Evolutionary conservation across 1,140 invertebrate species (phyloP).

Genomic region (Zophobas atratus): DNA sequence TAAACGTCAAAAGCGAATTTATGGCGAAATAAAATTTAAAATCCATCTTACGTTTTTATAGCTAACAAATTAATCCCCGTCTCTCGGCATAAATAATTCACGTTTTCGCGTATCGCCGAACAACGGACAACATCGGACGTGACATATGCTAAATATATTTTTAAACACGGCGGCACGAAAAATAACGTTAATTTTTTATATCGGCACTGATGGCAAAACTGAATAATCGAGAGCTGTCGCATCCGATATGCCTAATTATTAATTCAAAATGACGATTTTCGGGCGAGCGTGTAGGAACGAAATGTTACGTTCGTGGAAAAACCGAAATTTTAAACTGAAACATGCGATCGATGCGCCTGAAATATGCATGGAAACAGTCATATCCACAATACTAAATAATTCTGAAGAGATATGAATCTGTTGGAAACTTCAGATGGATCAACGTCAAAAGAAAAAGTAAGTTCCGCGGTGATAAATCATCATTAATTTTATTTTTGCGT

Average conservation of each 20-base stretch:
- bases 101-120: not conserved
- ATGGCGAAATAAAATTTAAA: conserved; percentile 1
- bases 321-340: conserved; percentile 6
- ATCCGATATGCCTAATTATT: conserved; percentile 13
- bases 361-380: conserved; percentile 31
- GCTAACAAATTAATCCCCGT: conserved; percentile 1
- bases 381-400: conserved; percentile 35
- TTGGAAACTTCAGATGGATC: conserved; percentile 24
- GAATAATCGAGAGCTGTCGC: conserved; percentile 20
- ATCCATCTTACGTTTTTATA: conserved; percentile 17
- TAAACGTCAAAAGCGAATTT: not conserved
- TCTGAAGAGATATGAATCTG: conserved; percentile 24
- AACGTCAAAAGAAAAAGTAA: conserved; percentile 38
- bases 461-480: conserved; percentile 32
- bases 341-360: conserved; percentile 10
- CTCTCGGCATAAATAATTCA: conserved; percentile 1
- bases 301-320: not conserved
- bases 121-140: not conserved
- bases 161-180: not conserved
- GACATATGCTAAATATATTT: conserved; percentile 21
- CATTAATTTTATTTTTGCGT: conserved; percentile 41
- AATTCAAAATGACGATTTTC: conserved; percentile 29
- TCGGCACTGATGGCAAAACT: conserved; percentile 14
- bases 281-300: not conserved
- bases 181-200: conserved; percentile 17